Evolutionary conservation across 2,113 vertebrate genomes (phyloP), one percentile per base, ranked within the genome.

Genomic region (Lepisosteus osseus): DNA sequence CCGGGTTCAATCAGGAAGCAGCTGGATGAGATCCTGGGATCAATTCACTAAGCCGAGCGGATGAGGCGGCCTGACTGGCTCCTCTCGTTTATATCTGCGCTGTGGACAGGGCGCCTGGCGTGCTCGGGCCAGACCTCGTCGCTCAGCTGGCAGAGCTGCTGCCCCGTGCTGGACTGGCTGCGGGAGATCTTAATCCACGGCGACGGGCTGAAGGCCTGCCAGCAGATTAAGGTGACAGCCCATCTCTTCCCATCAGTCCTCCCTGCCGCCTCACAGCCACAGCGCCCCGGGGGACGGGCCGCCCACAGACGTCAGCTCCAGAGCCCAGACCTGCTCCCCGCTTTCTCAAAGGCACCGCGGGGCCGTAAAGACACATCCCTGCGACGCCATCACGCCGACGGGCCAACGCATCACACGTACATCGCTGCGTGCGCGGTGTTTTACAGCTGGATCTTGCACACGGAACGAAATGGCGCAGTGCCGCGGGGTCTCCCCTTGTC

Each of bases 231-330:
- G 63, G 72, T 79, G 84, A 86, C 15, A 11, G 54, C 65, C 83
- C 84, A 85, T 85, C 84, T 69, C 77, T 77, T 74, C 79, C 79
- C 64, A 86, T 88, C 83, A 84, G 62, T 61, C 72, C 9, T 51
- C 78, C 64, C 74, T 41, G 65, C 29, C 3, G 40, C 54, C 54
- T 61, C 71, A 70, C 43, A 9, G 41, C 47, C 65, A 62, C 64
- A 41, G 72, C 15, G 67, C 54, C 68, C 54, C 14, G 4, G 14
- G 12, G 14, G 54, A 12, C 51, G 41, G 17, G 2, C 12, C 9
- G 54, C 15, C 61, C n/a, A 7, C 45, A 6, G 40, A 54, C 41
- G 11, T 55, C 42, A 54, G 9, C 54, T 44, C 61, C 42, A 3
- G 13, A 6, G 11, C 1, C 7, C 7, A 14, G 12, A 62, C 7